phyloP scores from a whole-genome alignment of 1,140 invertebrate genomes.

The Halesus radiatus region DNA sequence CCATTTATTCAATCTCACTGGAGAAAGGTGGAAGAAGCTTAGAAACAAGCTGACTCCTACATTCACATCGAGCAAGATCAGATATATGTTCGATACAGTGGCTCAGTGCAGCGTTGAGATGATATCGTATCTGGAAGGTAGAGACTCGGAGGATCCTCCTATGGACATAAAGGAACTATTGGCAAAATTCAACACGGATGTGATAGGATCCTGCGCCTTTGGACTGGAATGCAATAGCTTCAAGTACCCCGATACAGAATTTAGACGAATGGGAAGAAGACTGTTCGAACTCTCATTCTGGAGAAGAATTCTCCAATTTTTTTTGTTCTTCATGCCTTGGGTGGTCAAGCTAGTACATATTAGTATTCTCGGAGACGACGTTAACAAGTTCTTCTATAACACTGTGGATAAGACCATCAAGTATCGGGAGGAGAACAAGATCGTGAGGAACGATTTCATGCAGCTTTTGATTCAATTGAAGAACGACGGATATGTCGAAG shows the following conservation, averaged over 20 bases:
- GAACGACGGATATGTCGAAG: slow-evolving; percentile 62
- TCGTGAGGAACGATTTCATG: slow-evolving; percentile 71
- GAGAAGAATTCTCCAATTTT: background rate
- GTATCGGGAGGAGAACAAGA: slow-evolving; percentile 66
- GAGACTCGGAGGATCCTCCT: slow-evolving; percentile 41
- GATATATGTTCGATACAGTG: slow-evolving; percentile 68
- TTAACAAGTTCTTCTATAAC: slow-evolving; percentile 68
- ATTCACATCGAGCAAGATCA: slow-evolving; percentile 74
- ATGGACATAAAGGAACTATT: slow-evolving; percentile 68
- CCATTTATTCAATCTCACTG: slow-evolving; percentile 66
- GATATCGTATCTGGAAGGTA: slow-evolving; percentile 57
- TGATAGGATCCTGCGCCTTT: slow-evolving; percentile 73
- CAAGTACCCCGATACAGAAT: slow-evolving; percentile 68
- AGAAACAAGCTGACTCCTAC: slow-evolving; percentile 70
- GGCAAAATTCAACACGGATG: slow-evolving; percentile 69
- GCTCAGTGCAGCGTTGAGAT: slow-evolving; percentile 62
- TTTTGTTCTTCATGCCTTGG: slow-evolving; percentile 2
- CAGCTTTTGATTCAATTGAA: slow-evolving; percentile 71
- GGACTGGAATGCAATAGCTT: slow-evolving; percentile 71
- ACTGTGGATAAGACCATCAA: slow-evolving; percentile 66
- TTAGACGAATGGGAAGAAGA: slow-evolving; percentile 65
- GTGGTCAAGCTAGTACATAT: slow-evolving; percentile 13
- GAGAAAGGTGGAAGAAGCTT: slow-evolving; percentile 70
- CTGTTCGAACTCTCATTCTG: slow-evolving; percentile 56
- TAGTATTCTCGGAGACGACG: slow-evolving; percentile 57